Percentiles rank a stretch among this genome's conserved stretches.
phyloP scores from a whole-genome alignment of 2,113 vertebrate species.

The Steatornis caripensis region DNA sequence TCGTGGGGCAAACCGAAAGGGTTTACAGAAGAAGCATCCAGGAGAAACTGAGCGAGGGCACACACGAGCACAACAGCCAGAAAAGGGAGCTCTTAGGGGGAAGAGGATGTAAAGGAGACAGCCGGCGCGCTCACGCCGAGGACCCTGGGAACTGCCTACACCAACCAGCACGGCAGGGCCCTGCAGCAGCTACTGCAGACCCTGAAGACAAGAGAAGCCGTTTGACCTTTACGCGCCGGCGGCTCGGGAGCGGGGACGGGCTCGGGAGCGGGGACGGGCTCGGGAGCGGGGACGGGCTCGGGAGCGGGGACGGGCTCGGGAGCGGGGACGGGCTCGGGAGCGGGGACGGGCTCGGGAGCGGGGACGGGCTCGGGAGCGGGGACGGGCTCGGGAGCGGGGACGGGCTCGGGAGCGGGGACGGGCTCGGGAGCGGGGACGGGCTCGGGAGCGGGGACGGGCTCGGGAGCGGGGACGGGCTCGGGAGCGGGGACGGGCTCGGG shows the following conservation, averaged over 20 bases:
- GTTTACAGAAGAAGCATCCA: accelerated
- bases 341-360: accelerated
- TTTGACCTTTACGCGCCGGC: accelerated
- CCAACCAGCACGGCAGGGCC: accelerated
- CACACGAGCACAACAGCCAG: accelerated
- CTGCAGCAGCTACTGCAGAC: accelerated
- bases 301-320: accelerated
- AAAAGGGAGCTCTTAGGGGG: accelerated
- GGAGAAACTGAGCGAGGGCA: no score
- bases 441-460: accelerated
- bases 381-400: accelerated
- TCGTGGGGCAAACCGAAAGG: accelerated
- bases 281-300: accelerated
- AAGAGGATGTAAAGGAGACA: accelerated
- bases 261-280: no score
- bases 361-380: accelerated
- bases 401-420: accelerated
- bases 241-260: accelerated
- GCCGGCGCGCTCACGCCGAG: accelerated
- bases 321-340: accelerated
- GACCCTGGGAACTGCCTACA: accelerated
- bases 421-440: accelerated
- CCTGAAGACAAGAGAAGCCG: accelerated
- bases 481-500: accelerated
- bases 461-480: accelerated